phyloP scores from a whole-genome alignment of 1,140 invertebrate genomes.

The Semibalanus balanoides region DNA sequence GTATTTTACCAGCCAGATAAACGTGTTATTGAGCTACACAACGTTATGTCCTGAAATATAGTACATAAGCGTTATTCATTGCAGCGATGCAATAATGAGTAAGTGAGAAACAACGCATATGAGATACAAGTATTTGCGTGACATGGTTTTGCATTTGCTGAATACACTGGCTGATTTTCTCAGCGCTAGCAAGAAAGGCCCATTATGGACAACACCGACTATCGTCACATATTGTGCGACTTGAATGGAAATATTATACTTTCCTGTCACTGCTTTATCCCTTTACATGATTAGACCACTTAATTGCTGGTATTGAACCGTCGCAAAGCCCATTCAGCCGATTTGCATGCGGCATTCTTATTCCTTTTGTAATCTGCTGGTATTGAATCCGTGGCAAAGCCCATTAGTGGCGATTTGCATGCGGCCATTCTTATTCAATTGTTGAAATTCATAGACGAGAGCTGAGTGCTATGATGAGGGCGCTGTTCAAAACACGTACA shows the following conservation, averaged over 20 bases:
- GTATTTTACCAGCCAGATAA: no score
- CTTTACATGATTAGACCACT: conserved; percentile 2
- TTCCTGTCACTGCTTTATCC: not conserved
- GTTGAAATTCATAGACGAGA: not conserved
- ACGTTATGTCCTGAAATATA: no score
- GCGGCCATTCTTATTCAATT: not conserved
- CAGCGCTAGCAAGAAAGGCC: not conserved
- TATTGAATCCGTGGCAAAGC: not conserved
- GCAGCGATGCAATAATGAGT: no score
- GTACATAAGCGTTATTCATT: no score
- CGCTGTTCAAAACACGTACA: not conserved
- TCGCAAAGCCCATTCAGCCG: not conserved
- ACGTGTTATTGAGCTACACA: no score
- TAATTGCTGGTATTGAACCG: conserved; percentile 2
- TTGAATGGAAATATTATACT: not conserved
- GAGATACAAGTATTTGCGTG: no score
- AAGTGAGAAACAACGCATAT: no score
- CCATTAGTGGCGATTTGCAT: not conserved
- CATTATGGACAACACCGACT: not conserved
- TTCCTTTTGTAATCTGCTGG: conserved; percentile 1
- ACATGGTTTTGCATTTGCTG: not conserved
- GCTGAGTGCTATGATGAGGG: not conserved
- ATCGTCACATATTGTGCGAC: not conserved
- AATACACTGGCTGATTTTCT: not conserved
- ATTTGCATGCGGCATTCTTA: not conserved